A percentile compares a stretch with the other conserved stretches of the same genome.
Evolutionary conservation across 2,113 vertebrate genomes (phyloP).

Genomic region (Ardeotis arabs): DNA sequence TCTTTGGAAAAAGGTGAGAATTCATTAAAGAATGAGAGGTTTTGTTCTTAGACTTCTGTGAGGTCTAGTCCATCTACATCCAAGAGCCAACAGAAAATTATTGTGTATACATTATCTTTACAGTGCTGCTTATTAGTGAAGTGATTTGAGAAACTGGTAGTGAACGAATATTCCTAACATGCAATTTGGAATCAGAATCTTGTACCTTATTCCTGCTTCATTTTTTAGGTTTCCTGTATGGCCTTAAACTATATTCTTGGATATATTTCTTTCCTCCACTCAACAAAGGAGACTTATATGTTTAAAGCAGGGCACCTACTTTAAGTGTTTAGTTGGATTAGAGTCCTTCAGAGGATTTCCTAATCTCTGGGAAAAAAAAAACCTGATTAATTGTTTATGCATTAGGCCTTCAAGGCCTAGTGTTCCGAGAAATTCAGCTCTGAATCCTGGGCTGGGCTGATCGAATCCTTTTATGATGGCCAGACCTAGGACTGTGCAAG

Average conservation of each 20-base stretch:
- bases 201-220: not conserved
- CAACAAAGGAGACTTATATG: not conserved
- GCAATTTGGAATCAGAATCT: not conserved
- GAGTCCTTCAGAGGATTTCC: constrained; percentile 22
- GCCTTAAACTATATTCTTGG: not conserved
- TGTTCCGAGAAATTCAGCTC: not conserved
- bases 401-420: not conserved
- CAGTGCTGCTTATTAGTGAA: not conserved
- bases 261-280: not conserved
- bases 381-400: not conserved
- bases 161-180: not conserved
- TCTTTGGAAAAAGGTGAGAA: not conserved
- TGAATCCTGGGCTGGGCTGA: not conserved
- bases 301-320: constrained; percentile 19
- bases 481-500: not conserved
- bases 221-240: not conserved
- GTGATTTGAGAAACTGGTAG: not conserved
- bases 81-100: not conserved
- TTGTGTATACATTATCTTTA: not conserved
- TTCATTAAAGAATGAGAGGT: not conserved
- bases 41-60: not conserved
- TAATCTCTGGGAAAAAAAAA: not conserved
- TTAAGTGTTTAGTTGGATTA: constrained; percentile 42
- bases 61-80: not conserved
- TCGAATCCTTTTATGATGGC: not conserved